Conservation (phyloP, 1,140 invertebrate genomes). For the Agrilus planipennis region DNA sequence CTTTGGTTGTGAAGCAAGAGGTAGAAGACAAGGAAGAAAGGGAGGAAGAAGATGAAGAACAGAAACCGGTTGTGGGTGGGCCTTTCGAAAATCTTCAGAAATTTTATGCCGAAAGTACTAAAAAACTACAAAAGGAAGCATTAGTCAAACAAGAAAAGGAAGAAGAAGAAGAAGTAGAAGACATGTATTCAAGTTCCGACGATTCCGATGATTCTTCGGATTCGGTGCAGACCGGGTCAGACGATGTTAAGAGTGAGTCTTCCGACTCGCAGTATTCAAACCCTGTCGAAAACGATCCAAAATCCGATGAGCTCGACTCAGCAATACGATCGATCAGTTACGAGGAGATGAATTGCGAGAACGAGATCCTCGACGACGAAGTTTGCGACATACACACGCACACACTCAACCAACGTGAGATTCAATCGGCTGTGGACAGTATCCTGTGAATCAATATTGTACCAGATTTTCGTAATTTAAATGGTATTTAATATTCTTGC, state of each 20-base stretch:
- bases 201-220: too few relatives aligned
- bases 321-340: constrained; percentile 27
- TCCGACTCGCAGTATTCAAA: too few relatives aligned
- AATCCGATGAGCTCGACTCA: constrained; percentile 24
- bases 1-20: constrained; percentile 6
- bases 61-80: too few relatives aligned
- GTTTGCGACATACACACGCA: constrained; percentile 22
- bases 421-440: constrained; percentile 30
- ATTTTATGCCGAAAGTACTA: not conserved
- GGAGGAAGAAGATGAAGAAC: constrained; percentile 10
- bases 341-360: constrained; percentile 13
- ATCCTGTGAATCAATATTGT: constrained; percentile 25
- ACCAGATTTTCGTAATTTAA: too few relatives aligned
- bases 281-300: too few relatives aligned
- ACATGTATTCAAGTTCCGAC: constrained; percentile 11
- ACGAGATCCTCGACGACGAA: constrained; percentile 16
- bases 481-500: too few relatives aligned
- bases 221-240: too few relatives aligned
- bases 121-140: constrained; percentile 11
- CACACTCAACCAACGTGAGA: constrained; percentile 25
- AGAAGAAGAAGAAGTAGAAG: constrained; percentile 11
- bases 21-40: constrained; percentile 14
- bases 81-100: constrained; percentile 4
- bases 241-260: too few relatives aligned
- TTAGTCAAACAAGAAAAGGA: constrained; percentile 8